phyloP scores from a whole-genome alignment of 2,113 vertebrate genomes.

The Daubentonia madagascariensis region DNA sequence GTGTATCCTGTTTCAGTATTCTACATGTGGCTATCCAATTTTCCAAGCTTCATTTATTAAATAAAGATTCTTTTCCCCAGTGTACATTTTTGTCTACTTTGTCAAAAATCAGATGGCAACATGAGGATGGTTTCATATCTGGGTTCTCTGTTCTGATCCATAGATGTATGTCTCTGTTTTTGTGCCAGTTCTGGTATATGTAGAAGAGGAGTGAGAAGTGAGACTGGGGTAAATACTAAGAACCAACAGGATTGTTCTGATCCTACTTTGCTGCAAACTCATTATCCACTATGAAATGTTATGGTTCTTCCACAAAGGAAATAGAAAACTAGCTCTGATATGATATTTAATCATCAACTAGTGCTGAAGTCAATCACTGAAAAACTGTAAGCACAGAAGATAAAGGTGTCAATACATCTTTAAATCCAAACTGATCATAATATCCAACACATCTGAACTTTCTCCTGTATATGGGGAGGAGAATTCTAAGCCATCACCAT shows the following conservation, averaged over 20 bases:
- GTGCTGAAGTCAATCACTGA: background rate
- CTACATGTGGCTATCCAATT: too few relatives aligned
- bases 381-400: background rate
- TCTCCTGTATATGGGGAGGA: background rate
- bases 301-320: background rate
- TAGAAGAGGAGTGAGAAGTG: background rate
- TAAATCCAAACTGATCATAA: background rate
- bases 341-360: background rate
- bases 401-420: background rate
- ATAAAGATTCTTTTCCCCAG: too few relatives aligned
- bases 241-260: background rate
- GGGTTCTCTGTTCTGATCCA: too few relatives aligned
- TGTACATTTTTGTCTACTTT: too few relatives aligned
- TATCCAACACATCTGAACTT: background rate
- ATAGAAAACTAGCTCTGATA: background rate
- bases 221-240: background rate
- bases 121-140: too few relatives aligned
- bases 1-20: too few relatives aligned
- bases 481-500: background rate
- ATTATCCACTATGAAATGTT: background rate
- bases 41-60: too few relatives aligned
- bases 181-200: too few relatives aligned
- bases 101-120: too few relatives aligned
- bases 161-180: too few relatives aligned
- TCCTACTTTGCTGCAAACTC: background rate